A percentile compares a stretch with the other conserved stretches of the same genome.
phyloP scores from a whole-genome alignment of 1,140 invertebrate species.

The Chironomus striatipennis region DNA sequence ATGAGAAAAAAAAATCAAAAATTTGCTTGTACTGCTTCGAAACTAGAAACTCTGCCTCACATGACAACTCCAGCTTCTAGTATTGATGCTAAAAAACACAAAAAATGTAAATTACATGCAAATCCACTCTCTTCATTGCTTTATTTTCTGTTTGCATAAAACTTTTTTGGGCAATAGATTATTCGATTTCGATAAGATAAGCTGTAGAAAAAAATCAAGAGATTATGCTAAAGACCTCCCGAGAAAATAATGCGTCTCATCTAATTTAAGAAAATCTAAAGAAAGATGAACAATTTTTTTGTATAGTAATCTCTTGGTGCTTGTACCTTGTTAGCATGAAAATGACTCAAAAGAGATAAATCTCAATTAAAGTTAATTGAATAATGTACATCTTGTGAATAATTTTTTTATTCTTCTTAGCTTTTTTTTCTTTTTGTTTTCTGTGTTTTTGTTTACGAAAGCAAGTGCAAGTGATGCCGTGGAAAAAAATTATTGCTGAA shows the following conservation, averaged over 20 bases:
- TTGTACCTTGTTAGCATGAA: too few species aligned
- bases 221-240: slow-evolving; percentile 11
- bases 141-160: too few species aligned
- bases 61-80: too few species aligned
- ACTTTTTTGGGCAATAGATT: background rate
- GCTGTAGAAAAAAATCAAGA: background rate
- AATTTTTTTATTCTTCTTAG: background rate
- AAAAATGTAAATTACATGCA: slow-evolving; percentile 8
- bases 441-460: too few species aligned
- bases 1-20: too few species aligned
- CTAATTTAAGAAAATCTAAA: background rate
- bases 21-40: too few species aligned
- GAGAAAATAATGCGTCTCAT: slow-evolving; percentile 13
- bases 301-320: background rate
- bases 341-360: background rate
- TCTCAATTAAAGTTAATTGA: slow-evolving; percentile 14
- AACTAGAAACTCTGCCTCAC: too few species aligned
- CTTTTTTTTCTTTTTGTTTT: too few species aligned
- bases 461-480: too few species aligned
- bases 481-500: too few species aligned
- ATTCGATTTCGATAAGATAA: background rate
- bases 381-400: background rate
- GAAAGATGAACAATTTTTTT: background rate
- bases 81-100: background rate
- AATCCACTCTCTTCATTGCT: background rate